Conservation (phyloP, 2,888 invertebrate species). For the Brachyopa scutellaris region DNA sequence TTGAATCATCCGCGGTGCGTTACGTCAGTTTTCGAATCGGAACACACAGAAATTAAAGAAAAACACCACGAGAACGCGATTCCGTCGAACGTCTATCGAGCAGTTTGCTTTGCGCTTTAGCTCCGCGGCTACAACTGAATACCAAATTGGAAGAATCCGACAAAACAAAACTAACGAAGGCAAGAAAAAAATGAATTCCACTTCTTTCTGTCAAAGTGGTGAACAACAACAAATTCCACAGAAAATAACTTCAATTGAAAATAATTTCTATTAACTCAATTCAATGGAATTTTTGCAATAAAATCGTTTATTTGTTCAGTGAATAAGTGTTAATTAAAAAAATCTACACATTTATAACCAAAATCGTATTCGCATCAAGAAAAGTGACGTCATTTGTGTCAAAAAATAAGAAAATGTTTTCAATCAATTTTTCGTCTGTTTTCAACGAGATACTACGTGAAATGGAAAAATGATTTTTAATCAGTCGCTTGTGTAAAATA, state of each 20-base stretch:
- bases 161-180: not conserved
- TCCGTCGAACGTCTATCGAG: constrained; percentile 28
- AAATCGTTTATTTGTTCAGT: not conserved
- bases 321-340: not conserved
- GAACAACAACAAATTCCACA: constrained; percentile 10
- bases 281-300: constrained; percentile 10
- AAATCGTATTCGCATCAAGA: constrained; percentile 4
- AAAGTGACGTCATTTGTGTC: constrained; percentile 68
- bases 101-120: constrained; percentile 28
- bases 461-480: too few relatives aligned
- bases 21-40: constrained; percentile 20
- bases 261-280: not conserved
- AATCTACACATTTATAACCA: too few relatives aligned
- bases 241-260: constrained; percentile 4
- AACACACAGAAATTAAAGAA: constrained; percentile 14
- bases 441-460: too few relatives aligned
- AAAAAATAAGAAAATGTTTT: constrained; percentile 55
- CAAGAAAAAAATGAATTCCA: constrained; percentile 28
- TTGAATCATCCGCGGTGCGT: constrained; percentile 21
- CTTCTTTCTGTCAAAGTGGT: constrained; percentile 33
- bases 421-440: constrained; percentile 36
- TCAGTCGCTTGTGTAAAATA: too few relatives aligned
- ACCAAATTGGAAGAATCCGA: not conserved
- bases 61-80: constrained; percentile 40
- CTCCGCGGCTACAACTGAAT: constrained; percentile 25